These are phyloP conservation scores for Leucophenga montana DNA, from an alignment of 2,888 invertebrate species.

Conservation along the genomic window DNA sequence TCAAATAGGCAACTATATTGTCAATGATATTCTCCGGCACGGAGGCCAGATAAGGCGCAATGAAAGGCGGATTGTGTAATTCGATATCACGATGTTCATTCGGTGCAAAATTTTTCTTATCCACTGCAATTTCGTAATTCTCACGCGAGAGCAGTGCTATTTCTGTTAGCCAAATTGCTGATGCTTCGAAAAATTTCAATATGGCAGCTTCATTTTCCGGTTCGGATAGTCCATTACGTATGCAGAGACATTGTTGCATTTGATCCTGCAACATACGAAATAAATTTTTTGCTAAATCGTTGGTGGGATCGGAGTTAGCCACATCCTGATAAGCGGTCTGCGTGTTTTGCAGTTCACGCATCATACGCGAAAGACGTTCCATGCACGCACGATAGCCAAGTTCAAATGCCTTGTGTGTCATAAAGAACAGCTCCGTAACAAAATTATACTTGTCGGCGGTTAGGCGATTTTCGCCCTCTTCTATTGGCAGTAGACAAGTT, in stretches of 20 bases:
- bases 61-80: conserved; percentile 77
- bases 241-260: conserved; percentile 79
- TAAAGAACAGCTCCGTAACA: conserved; percentile 92
- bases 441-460: conserved; percentile 82
- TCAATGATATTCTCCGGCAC: conserved; percentile 93
- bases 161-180: conserved; percentile 89
- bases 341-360: conserved; percentile 82
- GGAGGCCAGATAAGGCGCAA: conserved; percentile 83
- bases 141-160: conserved; percentile 78
- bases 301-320: conserved; percentile 75
- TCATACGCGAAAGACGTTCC: conserved; percentile 79
- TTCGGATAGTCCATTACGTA: conserved; percentile 84
- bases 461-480: conserved; percentile 75
- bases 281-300: conserved; percentile 78
- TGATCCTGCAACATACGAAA: conserved; percentile 80
- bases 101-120: conserved; percentile 77
- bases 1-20: conserved; percentile 87
- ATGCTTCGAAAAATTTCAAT: conserved; percentile 85
- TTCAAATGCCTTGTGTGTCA: conserved; percentile 90
- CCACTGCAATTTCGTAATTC: conserved; percentile 62
- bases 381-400: conserved; percentile 82
- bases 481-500: conserved; percentile 85
- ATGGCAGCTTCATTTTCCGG: conserved; percentile 81
- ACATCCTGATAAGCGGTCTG: conserved; percentile 84
- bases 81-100: conserved; percentile 70